Conservation (phyloP, 2,888 invertebrate species). For the Epistrophella euchroma region DNA sequence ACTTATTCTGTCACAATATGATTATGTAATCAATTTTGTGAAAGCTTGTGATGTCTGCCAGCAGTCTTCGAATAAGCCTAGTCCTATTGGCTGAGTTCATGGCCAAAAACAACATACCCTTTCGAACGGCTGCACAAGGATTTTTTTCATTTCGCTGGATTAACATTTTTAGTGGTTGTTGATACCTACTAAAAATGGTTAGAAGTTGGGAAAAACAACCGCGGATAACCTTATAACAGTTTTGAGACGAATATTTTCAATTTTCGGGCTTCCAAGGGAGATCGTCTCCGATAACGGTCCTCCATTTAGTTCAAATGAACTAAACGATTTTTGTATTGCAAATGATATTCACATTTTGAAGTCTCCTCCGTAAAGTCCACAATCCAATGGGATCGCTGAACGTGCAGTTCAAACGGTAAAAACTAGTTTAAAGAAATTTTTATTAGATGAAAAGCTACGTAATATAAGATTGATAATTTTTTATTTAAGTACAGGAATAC, state of each 20-base stretch:
- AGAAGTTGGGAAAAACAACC: conserved; percentile 19
- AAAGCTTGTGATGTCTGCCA: conserved; percentile 14
- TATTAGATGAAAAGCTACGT: conserved; percentile 14
- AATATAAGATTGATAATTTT: conserved; percentile 17
- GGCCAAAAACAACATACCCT: conserved; percentile 16
- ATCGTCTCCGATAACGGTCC: no score
- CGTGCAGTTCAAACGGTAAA: no score
- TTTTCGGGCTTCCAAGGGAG: background rate
- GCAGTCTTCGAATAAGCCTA: conserved; percentile 11
- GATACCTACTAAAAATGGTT: conserved; percentile 38
- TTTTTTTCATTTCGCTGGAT: conserved; percentile 41
- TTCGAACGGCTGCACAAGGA: conserved; percentile 46
- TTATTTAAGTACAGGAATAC: conserved; percentile 26
- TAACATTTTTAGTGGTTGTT: conserved; percentile 32
- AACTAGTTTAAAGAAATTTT: conserved; percentile 9
- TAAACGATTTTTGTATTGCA: conserved; percentile 37
- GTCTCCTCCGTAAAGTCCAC: background rate
- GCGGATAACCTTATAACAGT: conserved; percentile 11
- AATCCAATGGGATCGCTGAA: no score
- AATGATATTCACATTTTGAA: background rate
- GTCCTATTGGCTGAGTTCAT: conserved; percentile 7
- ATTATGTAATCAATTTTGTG: conserved; percentile 22
- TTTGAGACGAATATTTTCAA: conserved; percentile 23
- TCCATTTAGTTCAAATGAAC: conserved; percentile 18
- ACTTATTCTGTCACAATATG: conserved; percentile 18